A percentile compares a stretch with the other conserved stretches of the same genome.
Conservation (phyloP, 2,888 invertebrate genomes). For the Zelleria hepariella region DNA sequence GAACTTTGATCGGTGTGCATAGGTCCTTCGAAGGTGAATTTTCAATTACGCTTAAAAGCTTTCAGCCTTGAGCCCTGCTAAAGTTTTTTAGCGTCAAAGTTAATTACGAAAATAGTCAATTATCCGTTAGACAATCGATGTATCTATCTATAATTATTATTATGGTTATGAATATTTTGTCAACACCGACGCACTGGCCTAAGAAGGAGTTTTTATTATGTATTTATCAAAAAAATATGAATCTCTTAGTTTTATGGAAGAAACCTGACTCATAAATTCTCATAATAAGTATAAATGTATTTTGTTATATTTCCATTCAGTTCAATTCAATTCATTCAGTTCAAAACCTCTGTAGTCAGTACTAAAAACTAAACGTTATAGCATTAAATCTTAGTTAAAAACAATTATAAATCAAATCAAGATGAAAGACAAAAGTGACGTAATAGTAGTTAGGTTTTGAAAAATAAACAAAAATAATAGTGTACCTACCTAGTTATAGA, state of each 20-base stretch:
- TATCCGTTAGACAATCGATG: conserved; percentile 22
- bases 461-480: background rate
- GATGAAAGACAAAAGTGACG: conserved; percentile 70
- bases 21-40: background rate
- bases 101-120: conserved; percentile 40
- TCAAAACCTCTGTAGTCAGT: conserved; percentile 8
- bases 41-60: conserved; percentile 54
- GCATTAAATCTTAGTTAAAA: conserved; percentile 2
- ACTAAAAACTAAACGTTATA: conserved; percentile 10
- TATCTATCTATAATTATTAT: background rate
- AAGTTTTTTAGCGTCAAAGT: conserved; percentile 56
- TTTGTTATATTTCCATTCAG: background rate
- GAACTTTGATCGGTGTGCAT: background rate
- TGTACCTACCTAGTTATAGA: background rate
- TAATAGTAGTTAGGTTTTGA: conserved; percentile 39
- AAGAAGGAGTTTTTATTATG: background rate
- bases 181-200: background rate
- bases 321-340: too few relatives aligned
- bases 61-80: conserved; percentile 66
- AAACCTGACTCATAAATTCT: background rate
- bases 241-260: background rate
- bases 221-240: background rate
- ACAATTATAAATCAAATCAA: conserved; percentile 14
- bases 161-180: background rate
- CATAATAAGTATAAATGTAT: background rate